Conservation (phyloP, 2,797 vertebrate genomes). For the Acomys russatus region DNA sequence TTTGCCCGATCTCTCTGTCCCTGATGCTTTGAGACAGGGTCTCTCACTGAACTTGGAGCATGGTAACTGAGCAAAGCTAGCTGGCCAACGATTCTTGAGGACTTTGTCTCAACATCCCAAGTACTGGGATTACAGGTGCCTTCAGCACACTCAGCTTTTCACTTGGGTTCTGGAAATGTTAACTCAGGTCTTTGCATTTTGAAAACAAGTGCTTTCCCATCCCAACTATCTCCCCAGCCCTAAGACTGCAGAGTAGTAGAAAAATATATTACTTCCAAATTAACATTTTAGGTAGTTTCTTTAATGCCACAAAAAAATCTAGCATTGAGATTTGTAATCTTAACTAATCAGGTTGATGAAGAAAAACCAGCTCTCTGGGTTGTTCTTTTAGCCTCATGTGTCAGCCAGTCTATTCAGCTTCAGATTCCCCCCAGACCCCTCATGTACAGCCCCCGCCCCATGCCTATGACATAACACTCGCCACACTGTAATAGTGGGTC, state of each 20-base stretch:
- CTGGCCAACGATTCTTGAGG: background rate
- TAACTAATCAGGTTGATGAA: background rate
- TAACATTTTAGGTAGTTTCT: constrained; percentile 19
- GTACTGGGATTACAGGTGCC: background rate
- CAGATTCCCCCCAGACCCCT: background rate
- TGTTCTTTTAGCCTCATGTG: background rate
- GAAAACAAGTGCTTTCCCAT: background rate
- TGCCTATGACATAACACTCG: background rate
- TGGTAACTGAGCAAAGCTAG: background rate
- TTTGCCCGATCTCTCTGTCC: background rate
- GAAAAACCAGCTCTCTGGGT: background rate
- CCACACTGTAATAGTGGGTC: background rate
- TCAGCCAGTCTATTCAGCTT: background rate
- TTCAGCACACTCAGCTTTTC: background rate
- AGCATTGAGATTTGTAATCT: background rate
- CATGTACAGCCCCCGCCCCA: accelerated
- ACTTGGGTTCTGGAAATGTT: background rate
- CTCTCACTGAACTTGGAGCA: background rate
- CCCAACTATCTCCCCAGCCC: background rate
- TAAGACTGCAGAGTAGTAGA: background rate
- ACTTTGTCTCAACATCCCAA: background rate
- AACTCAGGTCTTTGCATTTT: background rate
- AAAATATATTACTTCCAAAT: background rate
- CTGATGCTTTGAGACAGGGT: background rate
- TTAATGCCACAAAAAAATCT: background rate